Evolutionary conservation across 2,888 invertebrate genomes (phyloP).

Genomic region (Agrotis puta): DNA sequence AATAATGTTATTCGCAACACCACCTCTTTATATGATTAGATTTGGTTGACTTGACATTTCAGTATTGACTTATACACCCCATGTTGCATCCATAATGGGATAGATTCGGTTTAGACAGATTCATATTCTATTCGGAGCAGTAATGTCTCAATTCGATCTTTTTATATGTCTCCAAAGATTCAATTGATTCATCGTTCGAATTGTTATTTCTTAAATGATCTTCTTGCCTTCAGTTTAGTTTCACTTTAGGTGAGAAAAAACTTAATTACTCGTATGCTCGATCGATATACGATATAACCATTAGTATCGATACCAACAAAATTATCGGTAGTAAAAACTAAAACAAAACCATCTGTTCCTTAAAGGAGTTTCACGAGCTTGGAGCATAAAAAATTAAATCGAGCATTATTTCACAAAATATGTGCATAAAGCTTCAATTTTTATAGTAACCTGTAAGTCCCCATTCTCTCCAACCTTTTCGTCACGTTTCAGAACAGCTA

Average conservation of each 20-base stretch:
- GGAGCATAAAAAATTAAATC: not conserved
- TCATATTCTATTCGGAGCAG: not conserved
- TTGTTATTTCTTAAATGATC: not conserved
- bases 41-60: conserved; percentile 51
- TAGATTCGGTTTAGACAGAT: conserved; percentile 37
- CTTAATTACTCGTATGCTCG: no score
- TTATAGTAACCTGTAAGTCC: not conserved
- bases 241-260: no score
- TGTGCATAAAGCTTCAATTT: not conserved
- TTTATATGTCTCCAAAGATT: not conserved
- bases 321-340: no score
- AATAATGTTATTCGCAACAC: conserved; percentile 50
- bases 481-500: conserved; percentile 13
- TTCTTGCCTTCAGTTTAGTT: no score
- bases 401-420: not conserved
- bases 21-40: conserved; percentile 54
- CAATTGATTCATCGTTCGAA: not conserved
- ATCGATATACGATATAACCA: no score
- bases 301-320: no score
- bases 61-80: conserved; percentile 43
- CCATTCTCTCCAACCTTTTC: not conserved
- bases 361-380: not conserved
- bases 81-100: conserved; percentile 8
- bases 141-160: conserved; percentile 12
- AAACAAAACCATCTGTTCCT: no score